Conservation (phyloP, 2,113 vertebrate species). For the Colaptes auratus region DNA sequence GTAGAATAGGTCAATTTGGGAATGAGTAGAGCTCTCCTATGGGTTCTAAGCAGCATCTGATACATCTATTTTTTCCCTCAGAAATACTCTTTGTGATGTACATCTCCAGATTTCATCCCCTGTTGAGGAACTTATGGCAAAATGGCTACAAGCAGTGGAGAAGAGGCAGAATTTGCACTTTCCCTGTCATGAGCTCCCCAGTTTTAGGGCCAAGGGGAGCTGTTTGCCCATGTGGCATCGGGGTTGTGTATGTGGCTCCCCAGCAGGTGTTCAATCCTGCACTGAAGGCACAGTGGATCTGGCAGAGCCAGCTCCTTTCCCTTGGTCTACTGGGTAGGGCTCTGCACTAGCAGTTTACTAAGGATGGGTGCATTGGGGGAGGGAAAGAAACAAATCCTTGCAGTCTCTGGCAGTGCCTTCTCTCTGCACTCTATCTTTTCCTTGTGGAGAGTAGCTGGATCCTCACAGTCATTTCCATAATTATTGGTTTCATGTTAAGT, state of each 20-base stretch:
- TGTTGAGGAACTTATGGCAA: background rate
- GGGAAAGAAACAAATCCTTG: background rate
- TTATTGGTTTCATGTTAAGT: slow-evolving; percentile 47
- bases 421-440: background rate
- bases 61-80: background rate
- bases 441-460: background rate
- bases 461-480: slow-evolving; percentile 49
- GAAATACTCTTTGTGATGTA: background rate
- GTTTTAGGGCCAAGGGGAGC: background rate
- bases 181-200: background rate
- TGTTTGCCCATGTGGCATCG: background rate
- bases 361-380: background rate
- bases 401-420: background rate
- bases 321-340: background rate
- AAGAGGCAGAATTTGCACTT: background rate
- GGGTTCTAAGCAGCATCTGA: background rate
- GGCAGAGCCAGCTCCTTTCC: background rate
- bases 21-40: background rate
- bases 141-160: background rate
- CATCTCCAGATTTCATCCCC: background rate
- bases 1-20: background rate
- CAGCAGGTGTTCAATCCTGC: background rate
- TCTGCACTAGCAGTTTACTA: background rate
- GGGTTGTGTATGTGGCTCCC: background rate
- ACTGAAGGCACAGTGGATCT: background rate